Conservation (phyloP, 2,113 vertebrate species). For the Gobio gobio region DNA sequence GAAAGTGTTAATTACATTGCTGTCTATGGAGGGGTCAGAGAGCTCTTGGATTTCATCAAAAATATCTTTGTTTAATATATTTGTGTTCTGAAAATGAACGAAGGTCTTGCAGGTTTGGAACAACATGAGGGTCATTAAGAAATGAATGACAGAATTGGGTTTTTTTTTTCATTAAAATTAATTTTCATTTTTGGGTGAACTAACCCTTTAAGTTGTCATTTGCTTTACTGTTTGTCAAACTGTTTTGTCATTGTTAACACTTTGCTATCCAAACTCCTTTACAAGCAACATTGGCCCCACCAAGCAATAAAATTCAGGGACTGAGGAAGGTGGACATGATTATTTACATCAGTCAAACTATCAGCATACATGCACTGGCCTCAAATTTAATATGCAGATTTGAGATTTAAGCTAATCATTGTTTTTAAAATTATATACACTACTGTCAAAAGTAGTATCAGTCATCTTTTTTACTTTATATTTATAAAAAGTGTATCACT, state of each 20-base stretch:
- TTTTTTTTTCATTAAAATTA: no score
- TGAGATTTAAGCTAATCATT: background rate
- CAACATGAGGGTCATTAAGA: no score
- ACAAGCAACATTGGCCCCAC: background rate
- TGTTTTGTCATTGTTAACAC: background rate
- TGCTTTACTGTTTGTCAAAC: background rate
- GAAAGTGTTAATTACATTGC: no score
- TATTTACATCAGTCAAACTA: conserved; percentile 39
- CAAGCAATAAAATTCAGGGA: background rate
- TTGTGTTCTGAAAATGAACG: no score
- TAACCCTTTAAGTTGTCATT: background rate
- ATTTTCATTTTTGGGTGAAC: no score
- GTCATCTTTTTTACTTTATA: background rate
- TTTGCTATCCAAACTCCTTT: background rate
- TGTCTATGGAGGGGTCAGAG: no score
- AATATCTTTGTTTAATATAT: no score
- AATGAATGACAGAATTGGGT: no score
- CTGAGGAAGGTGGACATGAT: conserved; percentile 53
- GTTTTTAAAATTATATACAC: background rate
- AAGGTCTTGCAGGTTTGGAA: no score
- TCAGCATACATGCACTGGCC: conserved; percentile 42
- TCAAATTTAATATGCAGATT: background rate
- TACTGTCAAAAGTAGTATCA: background rate
- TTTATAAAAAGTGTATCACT: background rate
- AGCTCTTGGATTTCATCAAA: no score